These are phyloP conservation scores for Streptopelia turtur DNA, from an alignment of 2,797 vertebrate species.

Conservation along the genomic window DNA sequence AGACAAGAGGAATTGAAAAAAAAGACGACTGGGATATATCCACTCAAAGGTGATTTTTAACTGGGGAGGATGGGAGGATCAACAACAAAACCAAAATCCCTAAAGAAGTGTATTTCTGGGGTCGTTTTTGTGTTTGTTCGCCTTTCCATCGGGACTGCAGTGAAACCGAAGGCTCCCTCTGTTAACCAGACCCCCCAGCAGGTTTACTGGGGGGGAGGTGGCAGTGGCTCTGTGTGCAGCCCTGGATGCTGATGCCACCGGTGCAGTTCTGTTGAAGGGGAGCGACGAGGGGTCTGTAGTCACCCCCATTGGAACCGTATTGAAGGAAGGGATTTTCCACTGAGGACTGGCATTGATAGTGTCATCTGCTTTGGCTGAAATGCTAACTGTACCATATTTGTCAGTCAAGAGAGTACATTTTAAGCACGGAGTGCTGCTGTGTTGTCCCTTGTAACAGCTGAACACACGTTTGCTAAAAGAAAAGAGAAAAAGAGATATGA, in stretches of 20 bases:
- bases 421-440: not conserved
- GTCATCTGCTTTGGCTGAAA: not conserved
- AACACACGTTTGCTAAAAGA: not conserved
- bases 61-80: not conserved
- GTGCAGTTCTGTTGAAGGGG: not conserved
- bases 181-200: not conserved
- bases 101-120: not conserved
- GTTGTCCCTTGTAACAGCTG: not conserved
- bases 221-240: not conserved
- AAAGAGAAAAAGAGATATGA: not conserved
- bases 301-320: fast-evolving
- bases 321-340: not conserved
- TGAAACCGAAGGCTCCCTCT: not conserved
- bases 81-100: not conserved
- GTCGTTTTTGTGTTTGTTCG: not conserved
- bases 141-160: not conserved
- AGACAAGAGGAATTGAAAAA: not conserved
- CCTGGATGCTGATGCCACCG: not conserved
- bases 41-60: not conserved
- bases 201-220: fast-evolving
- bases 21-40: not conserved
- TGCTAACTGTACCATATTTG: not conserved
- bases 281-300: not conserved
- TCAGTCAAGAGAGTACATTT: not conserved
- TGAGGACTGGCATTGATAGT: not conserved